Evolutionary conservation across 2,888 invertebrate species (phyloP).

Genomic region (Dicyrtomina minuta): DNA sequence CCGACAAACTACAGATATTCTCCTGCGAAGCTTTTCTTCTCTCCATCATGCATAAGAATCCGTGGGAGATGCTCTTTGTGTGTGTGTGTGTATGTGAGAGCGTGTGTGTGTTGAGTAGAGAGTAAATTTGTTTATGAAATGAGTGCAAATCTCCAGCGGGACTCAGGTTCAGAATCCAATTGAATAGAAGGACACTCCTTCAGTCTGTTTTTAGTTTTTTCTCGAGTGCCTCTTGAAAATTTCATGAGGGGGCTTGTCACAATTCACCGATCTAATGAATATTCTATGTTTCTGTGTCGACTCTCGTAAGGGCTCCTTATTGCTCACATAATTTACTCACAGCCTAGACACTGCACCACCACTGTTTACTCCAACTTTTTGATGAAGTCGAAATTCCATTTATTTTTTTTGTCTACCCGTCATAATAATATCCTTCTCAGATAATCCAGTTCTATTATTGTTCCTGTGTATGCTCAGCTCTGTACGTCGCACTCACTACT

Average conservation of each 20-base stretch:
- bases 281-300: slow-evolving; percentile 30
- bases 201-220: slow-evolving; percentile 33
- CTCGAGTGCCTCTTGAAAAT: slow-evolving; percentile 36
- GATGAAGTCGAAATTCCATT: slow-evolving; percentile 20
- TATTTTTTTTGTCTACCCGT: slow-evolving; percentile 1
- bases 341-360: background rate
- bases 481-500: too few relatives aligned
- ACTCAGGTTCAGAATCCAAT: slow-evolving; percentile 30
- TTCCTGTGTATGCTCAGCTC: too few relatives aligned
- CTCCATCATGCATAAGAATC: background rate
- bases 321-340: slow-evolving; percentile 29
- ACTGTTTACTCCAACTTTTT: slow-evolving; percentile 5
- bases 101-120: too few relatives aligned
- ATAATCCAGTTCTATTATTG: too few relatives aligned
- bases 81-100: too few relatives aligned
- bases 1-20: too few relatives aligned
- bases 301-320: slow-evolving; percentile 2
- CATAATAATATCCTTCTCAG: too few relatives aligned
- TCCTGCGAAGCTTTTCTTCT: slow-evolving; percentile 3
- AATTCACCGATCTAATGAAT: slow-evolving; percentile 37
- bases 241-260: slow-evolving; percentile 34
- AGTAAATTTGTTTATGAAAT: slow-evolving; percentile 32
- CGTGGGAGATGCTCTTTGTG: too few relatives aligned
- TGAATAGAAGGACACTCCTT: slow-evolving; percentile 36
- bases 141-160: slow-evolving; percentile 35